Evolutionary conservation across 1,140 invertebrate genomes (phyloP).

Genomic region (Bradysia coprophila): DNA sequence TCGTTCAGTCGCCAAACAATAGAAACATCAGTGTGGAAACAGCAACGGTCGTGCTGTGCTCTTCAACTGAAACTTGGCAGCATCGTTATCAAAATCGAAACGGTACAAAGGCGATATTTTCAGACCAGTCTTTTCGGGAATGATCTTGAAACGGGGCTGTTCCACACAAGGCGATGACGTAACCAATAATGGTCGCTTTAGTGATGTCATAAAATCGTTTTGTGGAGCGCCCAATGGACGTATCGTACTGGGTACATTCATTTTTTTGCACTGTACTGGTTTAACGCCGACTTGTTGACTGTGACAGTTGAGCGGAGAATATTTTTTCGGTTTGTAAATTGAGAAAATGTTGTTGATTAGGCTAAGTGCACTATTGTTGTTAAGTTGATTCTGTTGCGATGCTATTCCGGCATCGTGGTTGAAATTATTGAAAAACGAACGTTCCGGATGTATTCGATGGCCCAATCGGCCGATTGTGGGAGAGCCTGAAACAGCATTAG

Average conservation of each 20-base stretch:
- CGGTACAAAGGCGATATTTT: constrained; percentile 28
- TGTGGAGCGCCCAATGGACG: constrained; percentile 13
- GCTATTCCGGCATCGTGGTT: constrained; percentile 14
- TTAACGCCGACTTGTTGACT: constrained; percentile 20
- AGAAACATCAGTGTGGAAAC: constrained; percentile 20
- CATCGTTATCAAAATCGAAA: constrained; percentile 15
- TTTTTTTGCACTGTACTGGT: constrained; percentile 25
- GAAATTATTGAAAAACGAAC: constrained; percentile 22
- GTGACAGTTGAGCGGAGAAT: constrained; percentile 21
- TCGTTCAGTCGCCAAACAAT: neutral
- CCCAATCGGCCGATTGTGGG: constrained; percentile 12
- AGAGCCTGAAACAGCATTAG: too few relatives aligned
- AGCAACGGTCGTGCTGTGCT: constrained; percentile 20
- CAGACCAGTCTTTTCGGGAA: constrained; percentile 28
- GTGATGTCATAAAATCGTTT: constrained; percentile 24
- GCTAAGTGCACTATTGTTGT: constrained; percentile 18
- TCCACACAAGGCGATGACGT: constrained; percentile 17
- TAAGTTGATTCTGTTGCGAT: constrained; percentile 14
- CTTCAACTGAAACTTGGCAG: constrained; percentile 18
- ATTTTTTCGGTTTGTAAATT: constrained; percentile 24
- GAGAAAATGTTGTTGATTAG: constrained; percentile 27
- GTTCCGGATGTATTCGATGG: constrained; percentile 20
- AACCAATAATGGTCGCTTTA: constrained; percentile 14
- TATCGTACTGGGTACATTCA: constrained; percentile 20
- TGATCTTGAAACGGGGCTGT: constrained; percentile 28